Conservation (phyloP, 2,888 invertebrate species). For the Microctonus brassicae region DNA sequence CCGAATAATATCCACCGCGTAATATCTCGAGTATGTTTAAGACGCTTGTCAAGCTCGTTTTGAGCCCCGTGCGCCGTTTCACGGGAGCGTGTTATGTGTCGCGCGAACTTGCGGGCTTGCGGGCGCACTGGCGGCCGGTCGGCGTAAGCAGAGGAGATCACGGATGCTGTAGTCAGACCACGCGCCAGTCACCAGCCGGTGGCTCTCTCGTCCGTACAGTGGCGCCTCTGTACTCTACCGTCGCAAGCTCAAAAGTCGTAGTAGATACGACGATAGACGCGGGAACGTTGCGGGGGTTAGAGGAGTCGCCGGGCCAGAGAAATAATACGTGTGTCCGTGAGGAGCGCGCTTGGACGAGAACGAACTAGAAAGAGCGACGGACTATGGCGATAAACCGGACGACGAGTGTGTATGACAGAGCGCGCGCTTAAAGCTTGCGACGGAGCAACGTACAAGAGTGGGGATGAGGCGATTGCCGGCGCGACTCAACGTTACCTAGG, state of each 20-base stretch:
- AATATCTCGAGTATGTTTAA: slow-evolving; percentile 37
- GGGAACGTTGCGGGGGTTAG: slow-evolving; percentile 45
- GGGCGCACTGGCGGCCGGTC: slow-evolving; percentile 69
- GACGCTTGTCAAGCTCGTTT: slow-evolving; percentile 36
- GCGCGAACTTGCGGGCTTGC: slow-evolving; percentile 70
- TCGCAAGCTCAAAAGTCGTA: slow-evolving; percentile 58
- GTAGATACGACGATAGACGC: slow-evolving; percentile 43
- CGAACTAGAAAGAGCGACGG: slow-evolving; percentile 28
- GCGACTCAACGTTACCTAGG: slow-evolving; percentile 24
- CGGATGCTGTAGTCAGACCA: slow-evolving; percentile 67
- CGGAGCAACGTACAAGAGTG: slow-evolving; percentile 34
- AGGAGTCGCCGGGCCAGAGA: slow-evolving; percentile 42
- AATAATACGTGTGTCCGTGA: background rate
- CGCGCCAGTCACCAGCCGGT: slow-evolving; percentile 58
- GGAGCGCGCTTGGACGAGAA: slow-evolving; percentile 30
- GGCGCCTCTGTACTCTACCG: slow-evolving; percentile 61
- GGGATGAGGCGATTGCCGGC: slow-evolving; percentile 30
- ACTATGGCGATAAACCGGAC: slow-evolving; percentile 18
- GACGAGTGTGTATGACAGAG: slow-evolving; percentile 16
- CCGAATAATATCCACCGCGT: slow-evolving; percentile 33
- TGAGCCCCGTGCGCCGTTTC: slow-evolving; percentile 47
- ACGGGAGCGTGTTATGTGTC: slow-evolving; percentile 53
- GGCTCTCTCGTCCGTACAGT: slow-evolving; percentile 65
- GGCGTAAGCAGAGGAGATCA: slow-evolving; percentile 68
- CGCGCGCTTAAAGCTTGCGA: slow-evolving; percentile 42